These are phyloP conservation scores for Drosophila tsacasi DNA, from an alignment of 1,140 invertebrate species.

Conservation along the genomic window DNA sequence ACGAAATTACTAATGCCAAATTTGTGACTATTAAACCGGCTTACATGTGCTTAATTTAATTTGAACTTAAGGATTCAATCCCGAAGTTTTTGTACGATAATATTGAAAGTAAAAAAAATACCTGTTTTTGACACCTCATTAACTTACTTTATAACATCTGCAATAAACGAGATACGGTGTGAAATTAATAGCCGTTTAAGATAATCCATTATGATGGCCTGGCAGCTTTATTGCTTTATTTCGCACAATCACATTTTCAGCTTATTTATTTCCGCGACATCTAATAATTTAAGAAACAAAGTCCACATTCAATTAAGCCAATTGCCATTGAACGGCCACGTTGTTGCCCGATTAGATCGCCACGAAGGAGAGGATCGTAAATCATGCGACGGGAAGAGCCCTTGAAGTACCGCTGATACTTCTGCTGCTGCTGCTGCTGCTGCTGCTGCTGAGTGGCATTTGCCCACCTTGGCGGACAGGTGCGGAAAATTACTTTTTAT, in stretches of 20 bases:
- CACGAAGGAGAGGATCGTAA: constrained; percentile 54
- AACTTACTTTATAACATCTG: background rate
- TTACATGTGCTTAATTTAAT: background rate
- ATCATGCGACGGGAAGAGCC: constrained; percentile 56
- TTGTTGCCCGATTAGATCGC: constrained; percentile 64
- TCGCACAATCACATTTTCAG: constrained; percentile 8
- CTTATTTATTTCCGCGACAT: constrained; percentile 40
- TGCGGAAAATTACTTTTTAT: constrained; percentile 84
- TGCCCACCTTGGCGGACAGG: constrained; percentile 70
- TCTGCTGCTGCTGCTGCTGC: constrained; percentile 19
- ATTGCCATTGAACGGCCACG: constrained; percentile 49
- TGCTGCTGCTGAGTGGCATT: constrained; percentile 27
- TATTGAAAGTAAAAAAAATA: too few species aligned
- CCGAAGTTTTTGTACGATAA: background rate
- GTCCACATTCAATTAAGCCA: constrained; percentile 61
- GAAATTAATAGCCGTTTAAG: constrained; percentile 11
- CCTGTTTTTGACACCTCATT: background rate
- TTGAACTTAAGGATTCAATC: background rate
- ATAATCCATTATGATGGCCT: constrained; percentile 25
- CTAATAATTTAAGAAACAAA: constrained; percentile 26
- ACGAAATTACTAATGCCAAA: background rate
- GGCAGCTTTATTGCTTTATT: constrained; percentile 28
- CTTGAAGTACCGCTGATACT: constrained; percentile 72
- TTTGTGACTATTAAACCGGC: background rate
- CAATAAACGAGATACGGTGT: constrained; percentile 5